Evolutionary conservation across 2,797 vertebrate genomes (phyloP), one percentile per base, ranked within the genome.

Genomic region (Ctenopoma kingsleyae): DNA sequence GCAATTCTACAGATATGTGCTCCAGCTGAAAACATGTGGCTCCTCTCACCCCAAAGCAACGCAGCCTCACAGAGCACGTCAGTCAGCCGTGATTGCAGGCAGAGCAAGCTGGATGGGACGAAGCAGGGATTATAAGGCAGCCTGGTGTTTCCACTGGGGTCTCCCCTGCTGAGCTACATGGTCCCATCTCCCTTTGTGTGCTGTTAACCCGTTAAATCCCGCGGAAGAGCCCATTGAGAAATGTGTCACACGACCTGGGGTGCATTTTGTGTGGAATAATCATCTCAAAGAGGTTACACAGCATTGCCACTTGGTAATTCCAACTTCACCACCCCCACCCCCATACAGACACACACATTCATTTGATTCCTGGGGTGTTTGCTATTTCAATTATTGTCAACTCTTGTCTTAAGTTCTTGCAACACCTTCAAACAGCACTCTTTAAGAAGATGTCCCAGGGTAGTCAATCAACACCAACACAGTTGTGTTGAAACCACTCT

Each of bases 151-250:
- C 90, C 90, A 92, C 87, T 76, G 87, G 79, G 90, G 86, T 87
- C 86, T 79, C 80, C 88, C 94, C 93, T 87, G 91, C 93, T 92
- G 93, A 79, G 94, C 85, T 89, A 94, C 93, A 95, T 91, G 92
- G 90, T 93, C 90, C 84, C 88, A 81, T 86, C 85, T 92, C 90
- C 92, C 91, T 94, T 95, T 95, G 93, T 95, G 89, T 90, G 91
- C 75, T 61, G 84, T 94, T 95, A 95, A 95, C 94, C 94, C 92
- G 84, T 95, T 94, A 95, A 95, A 94, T 94, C 92, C 93, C 87
- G 70, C 87, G 89, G 92, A 93, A 94, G 92, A 90, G 86, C 70
- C 91, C 89, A 93, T 93, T 95, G 91, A 95, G 46, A 81, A 86
- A 89, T 83, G 92, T 94, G 93, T 94, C 93, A 94, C 90, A 93